Evolutionary conservation across 30 jellyfish, hydroid and myxozoan species (phyloP).

Genomic region (Hydra vulgaris): DNA sequence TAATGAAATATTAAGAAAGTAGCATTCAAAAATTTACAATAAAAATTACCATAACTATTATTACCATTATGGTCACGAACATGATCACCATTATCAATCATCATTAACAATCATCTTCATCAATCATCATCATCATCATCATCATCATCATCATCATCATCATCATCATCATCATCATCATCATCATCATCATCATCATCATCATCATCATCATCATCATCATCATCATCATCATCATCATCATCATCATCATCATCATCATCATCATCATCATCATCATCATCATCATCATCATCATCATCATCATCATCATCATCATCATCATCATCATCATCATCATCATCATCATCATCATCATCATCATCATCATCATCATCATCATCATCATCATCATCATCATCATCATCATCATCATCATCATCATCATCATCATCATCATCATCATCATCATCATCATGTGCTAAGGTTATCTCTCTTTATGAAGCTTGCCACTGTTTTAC

Average conservation of each 20-base stretch:
- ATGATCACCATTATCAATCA: neutral
- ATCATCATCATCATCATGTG: neutral
- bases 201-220: slow-evolving; percentile 3
- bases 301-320: slow-evolving; percentile 2
- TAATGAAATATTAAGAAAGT: too few relatives aligned
- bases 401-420: slow-evolving; percentile 17
- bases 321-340: slow-evolving; percentile 18
- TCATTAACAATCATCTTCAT: neutral
- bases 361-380: slow-evolving; percentile 17
- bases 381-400: slow-evolving; percentile 18
- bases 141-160: slow-evolving; percentile 3
- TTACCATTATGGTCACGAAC: neutral
- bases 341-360: slow-evolving; percentile 17
- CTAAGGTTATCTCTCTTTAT: too few relatives aligned
- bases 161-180: slow-evolving; percentile 2
- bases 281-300: slow-evolving; percentile 4
- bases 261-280: slow-evolving; percentile 3
- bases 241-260: slow-evolving; percentile 2
- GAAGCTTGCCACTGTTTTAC: too few relatives aligned
- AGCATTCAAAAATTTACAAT: neutral
- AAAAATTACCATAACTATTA: neutral
- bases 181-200: slow-evolving; percentile 2
- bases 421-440: slow-evolving; percentile 18
- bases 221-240: slow-evolving; percentile 2
- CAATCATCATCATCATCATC: slow-evolving; percentile 2